A percentile compares a stretch with the other conserved stretches of the same genome.
phyloP scores from a whole-genome alignment of 2,888 invertebrate species.

The Plagodis dolabraria region DNA sequence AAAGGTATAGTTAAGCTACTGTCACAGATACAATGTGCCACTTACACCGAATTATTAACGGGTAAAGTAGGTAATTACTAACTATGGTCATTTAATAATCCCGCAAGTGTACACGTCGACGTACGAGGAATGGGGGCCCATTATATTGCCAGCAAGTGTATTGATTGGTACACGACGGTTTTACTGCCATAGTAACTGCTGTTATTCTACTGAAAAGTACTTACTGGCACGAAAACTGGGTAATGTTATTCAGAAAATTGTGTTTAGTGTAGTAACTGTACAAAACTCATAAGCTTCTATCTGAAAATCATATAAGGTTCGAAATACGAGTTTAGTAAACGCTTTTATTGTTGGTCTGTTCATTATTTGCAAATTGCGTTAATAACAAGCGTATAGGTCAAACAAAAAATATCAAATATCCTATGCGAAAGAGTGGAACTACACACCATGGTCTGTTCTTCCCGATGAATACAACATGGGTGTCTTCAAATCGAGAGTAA shows the following conservation, averaged over 20 bases:
- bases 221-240: background rate
- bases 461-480: no score
- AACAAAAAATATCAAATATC: no score
- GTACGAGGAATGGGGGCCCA: slow-evolving; percentile 33
- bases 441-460: no score
- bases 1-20: slow-evolving; percentile 3
- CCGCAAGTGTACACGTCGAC: slow-evolving; percentile 33
- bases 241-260: background rate
- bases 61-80: slow-evolving; percentile 24
- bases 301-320: no score
- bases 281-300: no score
- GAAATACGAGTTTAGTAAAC: no score
- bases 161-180: slow-evolving; percentile 2
- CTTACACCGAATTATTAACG: slow-evolving; percentile 20
- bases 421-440: no score
- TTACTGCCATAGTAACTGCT: background rate
- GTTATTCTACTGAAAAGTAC: background rate
- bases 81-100: slow-evolving; percentile 34
- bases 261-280: background rate
- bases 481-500: no score
- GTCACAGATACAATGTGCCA: slow-evolving; percentile 1
- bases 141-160: slow-evolving; percentile 38
- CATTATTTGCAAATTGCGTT: no score
- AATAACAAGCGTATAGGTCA: no score
- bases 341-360: no score